Evolutionary conservation across 2,113 vertebrate species (phyloP).

Genomic region (Rhynchomys soricoides): DNA sequence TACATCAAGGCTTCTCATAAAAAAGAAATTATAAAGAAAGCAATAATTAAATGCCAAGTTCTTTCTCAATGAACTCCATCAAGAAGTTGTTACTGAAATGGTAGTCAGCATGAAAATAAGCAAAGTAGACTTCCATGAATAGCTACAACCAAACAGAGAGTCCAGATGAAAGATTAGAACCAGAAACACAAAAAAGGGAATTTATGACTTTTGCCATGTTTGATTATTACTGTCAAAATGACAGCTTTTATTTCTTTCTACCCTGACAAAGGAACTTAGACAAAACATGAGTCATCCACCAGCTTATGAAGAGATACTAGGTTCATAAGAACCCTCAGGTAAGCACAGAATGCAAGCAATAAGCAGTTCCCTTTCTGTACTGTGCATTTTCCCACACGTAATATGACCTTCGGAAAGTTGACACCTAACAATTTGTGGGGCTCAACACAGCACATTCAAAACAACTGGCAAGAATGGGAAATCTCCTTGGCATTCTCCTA

Average conservation of each 20-base stretch:
- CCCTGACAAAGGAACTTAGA: constrained; percentile 51
- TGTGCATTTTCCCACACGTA: constrained; percentile 77
- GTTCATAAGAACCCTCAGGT: constrained; percentile 61
- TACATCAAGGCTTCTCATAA: neutral
- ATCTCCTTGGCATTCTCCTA: no score
- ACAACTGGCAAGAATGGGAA: constrained; percentile 49
- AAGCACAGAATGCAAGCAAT: constrained; percentile 53
- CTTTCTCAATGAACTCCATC: constrained; percentile 48
- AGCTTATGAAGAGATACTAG: constrained; percentile 64
- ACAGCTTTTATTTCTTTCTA: constrained; percentile 72
- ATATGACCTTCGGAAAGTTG: constrained; percentile 75
- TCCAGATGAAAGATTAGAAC: constrained; percentile 68
- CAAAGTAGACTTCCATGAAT: constrained; percentile 55
- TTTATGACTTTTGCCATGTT: constrained; percentile 53
- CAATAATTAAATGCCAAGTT: constrained; percentile 36
- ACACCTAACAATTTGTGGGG: constrained; percentile 57
- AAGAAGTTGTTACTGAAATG: constrained; percentile 51
- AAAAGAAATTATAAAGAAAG: constrained; percentile 34
- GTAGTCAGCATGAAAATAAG: constrained; percentile 54
- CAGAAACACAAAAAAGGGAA: constrained; percentile 32
- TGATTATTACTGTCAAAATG: constrained; percentile 71
- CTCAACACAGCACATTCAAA: constrained; percentile 51
- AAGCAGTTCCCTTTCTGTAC: constrained; percentile 63
- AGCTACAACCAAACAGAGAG: constrained; percentile 51
- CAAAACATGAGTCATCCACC: constrained; percentile 64